Conservation (phyloP, 2,797 vertebrate species). For the Aratinga solstitialis region DNA sequence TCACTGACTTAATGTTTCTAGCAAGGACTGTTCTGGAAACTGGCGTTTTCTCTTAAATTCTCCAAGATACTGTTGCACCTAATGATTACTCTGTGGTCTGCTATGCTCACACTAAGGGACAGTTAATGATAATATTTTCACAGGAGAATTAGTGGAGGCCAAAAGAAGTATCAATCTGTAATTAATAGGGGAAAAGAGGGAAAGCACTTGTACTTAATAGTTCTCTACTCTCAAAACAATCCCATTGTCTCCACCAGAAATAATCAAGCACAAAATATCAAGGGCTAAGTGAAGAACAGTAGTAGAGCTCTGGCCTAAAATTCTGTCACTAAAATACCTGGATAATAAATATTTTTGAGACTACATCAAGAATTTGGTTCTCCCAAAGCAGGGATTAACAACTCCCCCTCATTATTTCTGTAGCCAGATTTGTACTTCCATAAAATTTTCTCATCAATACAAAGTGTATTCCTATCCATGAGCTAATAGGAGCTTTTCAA, state of each 20-base stretch:
- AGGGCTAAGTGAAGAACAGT: not conserved
- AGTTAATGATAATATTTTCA: not conserved
- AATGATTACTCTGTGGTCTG: not conserved
- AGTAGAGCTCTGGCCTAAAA: not conserved
- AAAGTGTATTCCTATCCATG: not conserved
- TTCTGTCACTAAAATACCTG: not conserved
- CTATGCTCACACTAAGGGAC: not conserved
- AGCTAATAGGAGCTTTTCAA: not conserved
- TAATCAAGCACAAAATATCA: accelerated
- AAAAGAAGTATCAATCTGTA: slow-evolving; percentile 6
- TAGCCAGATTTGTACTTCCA: not conserved
- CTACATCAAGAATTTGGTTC: not conserved
- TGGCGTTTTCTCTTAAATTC: not conserved
- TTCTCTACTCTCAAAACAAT: not conserved
- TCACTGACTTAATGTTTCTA: not conserved
- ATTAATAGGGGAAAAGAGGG: not conserved
- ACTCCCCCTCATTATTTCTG: not conserved
- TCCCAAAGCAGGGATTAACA: not conserved
- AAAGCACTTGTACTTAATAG: not conserved
- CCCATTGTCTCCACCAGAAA: not conserved
- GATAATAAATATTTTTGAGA: not conserved
- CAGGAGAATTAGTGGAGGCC: not conserved
- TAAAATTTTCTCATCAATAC: not conserved
- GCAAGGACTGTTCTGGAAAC: not conserved
- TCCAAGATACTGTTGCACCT: not conserved